Evolutionary conservation across 92 coral and sea anemone species (phyloP), one percentile per base, ranked within the genome.

Genomic region (Porites evermanni): DNA sequence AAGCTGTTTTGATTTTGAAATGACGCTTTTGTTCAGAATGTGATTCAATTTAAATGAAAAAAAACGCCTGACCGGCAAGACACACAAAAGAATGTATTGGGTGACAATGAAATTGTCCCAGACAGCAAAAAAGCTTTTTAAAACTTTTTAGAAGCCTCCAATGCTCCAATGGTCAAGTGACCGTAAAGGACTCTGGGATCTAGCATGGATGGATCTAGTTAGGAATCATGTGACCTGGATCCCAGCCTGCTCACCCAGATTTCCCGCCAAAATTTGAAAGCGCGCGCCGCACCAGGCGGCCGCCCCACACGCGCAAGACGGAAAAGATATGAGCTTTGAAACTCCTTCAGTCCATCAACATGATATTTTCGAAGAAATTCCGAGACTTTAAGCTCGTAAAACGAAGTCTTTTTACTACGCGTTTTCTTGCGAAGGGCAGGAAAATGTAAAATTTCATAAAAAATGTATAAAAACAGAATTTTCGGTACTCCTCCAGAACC

Each of bases 401-500:
- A 1, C 5, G 12, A 9, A 58, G 52, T 60, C 53, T 59, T 59
- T 17, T 38, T 38, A 38, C 47, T 4, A 38, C 47, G 47, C 2
- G 2, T 18, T 29, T 6, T 20, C 47, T 21, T 24, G 6, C 12
- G 8, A 23, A 75, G 14, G 51, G 12, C 17, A n/a, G 24, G 7
- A 24, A 14, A 12, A 18, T 17, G 18, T 38, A 38, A 50, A 8
- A 16, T 17, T 64, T 78, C 17, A 44, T 70, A 19, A 67, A 23
- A 53, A 81, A 96, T 97, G 99, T 88, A 83, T 67, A 94, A 87
- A 70, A 95, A 78, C 67, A 87, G 95, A 82, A 97, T 97, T 75
- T 97, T 97, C 80, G 99, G 99, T 64, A 97, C 99, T 70, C 99
- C 99, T 7, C 98, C 99, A n/a, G 99, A 97, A 70, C 99, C 99